Percentiles rank a stretch among this genome's conserved stretches.
Evolutionary conservation across 2,113 vertebrate species (phyloP).

Genomic region (Butastur rufipennis): DNA sequence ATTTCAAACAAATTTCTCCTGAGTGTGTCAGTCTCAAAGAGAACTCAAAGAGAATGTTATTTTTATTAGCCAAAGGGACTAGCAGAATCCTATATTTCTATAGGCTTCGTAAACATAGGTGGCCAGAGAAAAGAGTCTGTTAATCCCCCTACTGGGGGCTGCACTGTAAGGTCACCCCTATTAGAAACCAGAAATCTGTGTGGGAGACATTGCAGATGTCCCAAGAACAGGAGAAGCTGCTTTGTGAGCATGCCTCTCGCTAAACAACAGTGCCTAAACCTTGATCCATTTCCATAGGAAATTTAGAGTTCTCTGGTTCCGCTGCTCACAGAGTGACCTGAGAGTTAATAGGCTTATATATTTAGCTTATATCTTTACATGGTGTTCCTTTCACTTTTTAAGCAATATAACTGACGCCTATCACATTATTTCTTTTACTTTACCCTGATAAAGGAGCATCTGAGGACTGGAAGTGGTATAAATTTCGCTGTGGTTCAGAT

Average conservation of each 20-base stretch:
- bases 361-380: background rate
- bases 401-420: background rate
- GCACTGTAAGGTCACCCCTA: background rate
- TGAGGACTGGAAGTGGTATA: background rate
- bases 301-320: background rate
- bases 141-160: background rate
- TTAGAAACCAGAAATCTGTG: background rate
- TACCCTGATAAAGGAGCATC: background rate
- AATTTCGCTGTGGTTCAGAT: background rate
- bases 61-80: background rate
- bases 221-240: background rate
- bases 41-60: background rate
- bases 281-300: background rate
- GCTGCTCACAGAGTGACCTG: background rate
- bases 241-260: background rate
- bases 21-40: background rate
- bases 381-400: background rate
- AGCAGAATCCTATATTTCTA: background rate
- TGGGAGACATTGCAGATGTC: background rate
- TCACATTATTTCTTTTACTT: background rate
- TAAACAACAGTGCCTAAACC: background rate
- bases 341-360: background rate
- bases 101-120: background rate
- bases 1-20: background rate
- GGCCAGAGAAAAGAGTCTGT: background rate